Evolutionary conservation across 35 echinoderm and acorn worm genomes (phyloP).

Genomic region (Nesometra sesokonis): DNA sequence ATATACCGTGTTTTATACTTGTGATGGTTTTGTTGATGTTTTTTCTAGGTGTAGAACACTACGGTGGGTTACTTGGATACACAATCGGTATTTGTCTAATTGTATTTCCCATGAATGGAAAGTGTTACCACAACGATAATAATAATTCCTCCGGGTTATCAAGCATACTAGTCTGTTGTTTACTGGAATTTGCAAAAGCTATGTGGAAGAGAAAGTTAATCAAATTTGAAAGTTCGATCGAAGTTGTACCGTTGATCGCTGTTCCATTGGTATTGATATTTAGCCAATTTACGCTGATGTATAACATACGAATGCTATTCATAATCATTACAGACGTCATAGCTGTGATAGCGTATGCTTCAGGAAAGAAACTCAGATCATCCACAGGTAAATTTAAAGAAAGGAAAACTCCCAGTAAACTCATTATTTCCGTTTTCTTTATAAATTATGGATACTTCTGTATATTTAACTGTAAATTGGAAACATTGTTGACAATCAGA

Average conservation of each 20-base stretch:
- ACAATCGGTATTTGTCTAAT: not conserved
- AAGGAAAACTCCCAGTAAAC: not conserved
- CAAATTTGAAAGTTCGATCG: too few relatives aligned
- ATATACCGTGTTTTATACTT: not conserved
- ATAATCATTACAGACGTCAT: too few relatives aligned
- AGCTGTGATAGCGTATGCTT: not conserved
- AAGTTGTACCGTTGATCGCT: too few relatives aligned
- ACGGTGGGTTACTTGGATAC: not conserved
- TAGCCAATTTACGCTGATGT: too few relatives aligned
- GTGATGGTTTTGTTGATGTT: not conserved
- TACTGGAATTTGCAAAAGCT: too few relatives aligned
- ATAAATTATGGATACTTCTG: not conserved
- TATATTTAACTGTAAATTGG: not conserved
- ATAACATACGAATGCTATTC: too few relatives aligned
- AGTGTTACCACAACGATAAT: not conserved
- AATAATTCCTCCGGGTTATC: not conserved
- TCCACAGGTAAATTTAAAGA: not conserved
- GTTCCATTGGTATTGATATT: too few relatives aligned
- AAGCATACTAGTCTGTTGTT: not conserved
- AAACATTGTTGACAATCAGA: not conserved
- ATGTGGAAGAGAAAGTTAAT: too few relatives aligned
- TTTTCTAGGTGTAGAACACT: not conserved
- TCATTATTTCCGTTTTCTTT: not conserved
- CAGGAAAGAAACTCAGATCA: not conserved
- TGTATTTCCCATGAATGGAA: not conserved